Base-by-base conservation (phyloP, 2,113 vertebrate genomes). In the Anoplopoma fimbria region DNA sequence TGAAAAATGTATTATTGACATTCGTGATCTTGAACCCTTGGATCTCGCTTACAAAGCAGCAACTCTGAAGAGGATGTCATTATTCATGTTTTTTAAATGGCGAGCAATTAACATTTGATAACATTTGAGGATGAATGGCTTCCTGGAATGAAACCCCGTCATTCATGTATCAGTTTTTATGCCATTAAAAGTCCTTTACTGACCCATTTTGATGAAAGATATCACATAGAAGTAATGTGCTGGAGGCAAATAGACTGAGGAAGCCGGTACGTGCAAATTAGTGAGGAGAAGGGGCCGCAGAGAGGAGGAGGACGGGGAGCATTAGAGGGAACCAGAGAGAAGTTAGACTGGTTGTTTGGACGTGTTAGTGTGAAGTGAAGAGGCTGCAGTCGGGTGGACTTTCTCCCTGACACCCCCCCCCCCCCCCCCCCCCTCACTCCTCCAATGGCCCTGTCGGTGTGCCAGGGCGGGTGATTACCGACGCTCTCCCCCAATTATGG, bases 401-500 rank as follows among this genome's bases (percentile, higher is more conserved):
- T 74, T 90, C 86, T 88, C 42, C 70, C 64, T 58, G 75, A 89
- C 73, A 85, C 72, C 73, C 82, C 75, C 82, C 57, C 76, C 74
- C 82, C 55, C 82, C 33, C 79, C 63, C 70, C 68, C 65, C 65
- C 64, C 65, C 58, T 55, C 64, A 19, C 84, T 91, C 81, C 89
- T 92, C 86, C 89, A 67, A 87, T 89, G 96, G 96, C 96, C 96
- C 95, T 96, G 96, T 97, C 95, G 96, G 96, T 97, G 97, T 97
- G 97, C 96, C 97, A 96, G 96, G 96, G 97, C 95, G 97, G 97
- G 96, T 98, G 97, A 98, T 99, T 98, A 98, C 97, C 96, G 95
- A 96, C 96, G 96, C 97, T 99, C 97, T 98, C 96, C 95, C 96
- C 97, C 97, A 99, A 98, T 99, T 99, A 98, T 96, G 97, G 97